Evolutionary conservation across 2,113 vertebrate genomes (phyloP), one percentile per base, ranked within the genome.

Genomic region (Tupaia chinensis): DNA sequence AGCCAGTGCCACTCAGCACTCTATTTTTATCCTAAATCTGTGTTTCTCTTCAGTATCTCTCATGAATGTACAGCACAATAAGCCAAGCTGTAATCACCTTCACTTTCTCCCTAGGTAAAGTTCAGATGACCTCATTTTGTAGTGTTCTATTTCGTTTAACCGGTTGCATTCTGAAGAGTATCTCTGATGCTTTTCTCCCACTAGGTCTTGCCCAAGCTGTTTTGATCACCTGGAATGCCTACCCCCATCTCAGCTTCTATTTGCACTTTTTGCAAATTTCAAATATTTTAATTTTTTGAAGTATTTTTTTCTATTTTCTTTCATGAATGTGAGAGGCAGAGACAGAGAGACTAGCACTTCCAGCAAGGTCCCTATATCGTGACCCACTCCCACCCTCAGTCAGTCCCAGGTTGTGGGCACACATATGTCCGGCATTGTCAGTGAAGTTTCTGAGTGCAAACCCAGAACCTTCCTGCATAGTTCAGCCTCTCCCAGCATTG

Each of bases 11-110:
- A 9, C 74, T 76, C 20, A 34, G 11, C 19, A 85, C 19, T 89
- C 73, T 91, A 69, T 95, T 85, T 97, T 95, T 87, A 91, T 83
- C 65, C n/a, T 74, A 93, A 73, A 56, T 77, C 19, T 32, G 1
- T 77, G 34, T 32, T 66, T 81, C 29, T 16, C 27, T 95, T 88
- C 65, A 83, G 54, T 58, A 4, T 60, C 34, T 54, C 70, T 95
- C 74, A 15, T 61, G n/a, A 87, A 32, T 34, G 15, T 44, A 10
- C 54, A 54, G 63, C 53, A 16, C 88, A 29, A 27, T 90, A 23
- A 15, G n/a, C 17, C 25, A 16, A 63, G 34, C 23, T 44, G 8
- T 53, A 77, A n/a, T 68, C 68, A 32, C 61, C 32, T 32, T 63
- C 63, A 2, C 7, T 25, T 27, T 34, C 14, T 44, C 54, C 14